Percentiles rank a stretch among this genome's conserved stretches.
phyloP scores from a whole-genome alignment of 2,888 invertebrate genomes.

The Timandra comae region DNA sequence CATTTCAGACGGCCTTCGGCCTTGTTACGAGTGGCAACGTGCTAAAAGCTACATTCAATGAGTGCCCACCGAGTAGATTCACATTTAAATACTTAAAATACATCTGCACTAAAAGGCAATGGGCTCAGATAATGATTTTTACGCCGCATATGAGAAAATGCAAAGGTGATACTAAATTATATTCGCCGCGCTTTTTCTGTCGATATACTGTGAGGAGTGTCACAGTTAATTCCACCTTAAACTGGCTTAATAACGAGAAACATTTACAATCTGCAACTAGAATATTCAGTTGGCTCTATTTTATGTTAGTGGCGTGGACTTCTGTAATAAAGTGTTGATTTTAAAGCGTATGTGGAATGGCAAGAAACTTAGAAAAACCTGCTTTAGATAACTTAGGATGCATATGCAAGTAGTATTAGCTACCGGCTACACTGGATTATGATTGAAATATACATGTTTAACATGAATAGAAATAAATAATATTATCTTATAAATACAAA shows the following conservation, averaged over 20 bases:
- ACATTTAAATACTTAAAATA: slow-evolving; percentile 45
- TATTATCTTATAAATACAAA: no score
- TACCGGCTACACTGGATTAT: no score
- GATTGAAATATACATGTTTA: no score
- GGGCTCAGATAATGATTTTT: slow-evolving; percentile 36
- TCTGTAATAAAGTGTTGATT: no score
- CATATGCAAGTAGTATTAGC: no score
- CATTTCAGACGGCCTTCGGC: slow-evolving; percentile 36
- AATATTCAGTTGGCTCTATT: neutral
- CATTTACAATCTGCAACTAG: slow-evolving; percentile 13
- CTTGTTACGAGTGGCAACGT: slow-evolving; percentile 27
- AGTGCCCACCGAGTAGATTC: slow-evolving; percentile 26
- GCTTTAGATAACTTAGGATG: no score
- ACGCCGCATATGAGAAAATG: slow-evolving; percentile 27
- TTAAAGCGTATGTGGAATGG: no score
- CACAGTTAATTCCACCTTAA: slow-evolving; percentile 32
- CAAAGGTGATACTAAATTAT: slow-evolving; percentile 24
- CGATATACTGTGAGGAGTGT: slow-evolving; percentile 22
- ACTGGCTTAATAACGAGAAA: slow-evolving; percentile 10
- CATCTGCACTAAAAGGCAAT: slow-evolving; percentile 42
- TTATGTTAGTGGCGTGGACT: neutral
- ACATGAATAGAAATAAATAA: no score
- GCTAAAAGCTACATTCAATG: slow-evolving; percentile 38
- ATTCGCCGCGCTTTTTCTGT: slow-evolving; percentile 11
- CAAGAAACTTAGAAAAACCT: no score